Conservation (phyloP, 2,113 vertebrate genomes). For the Caloenas nicobarica region DNA sequence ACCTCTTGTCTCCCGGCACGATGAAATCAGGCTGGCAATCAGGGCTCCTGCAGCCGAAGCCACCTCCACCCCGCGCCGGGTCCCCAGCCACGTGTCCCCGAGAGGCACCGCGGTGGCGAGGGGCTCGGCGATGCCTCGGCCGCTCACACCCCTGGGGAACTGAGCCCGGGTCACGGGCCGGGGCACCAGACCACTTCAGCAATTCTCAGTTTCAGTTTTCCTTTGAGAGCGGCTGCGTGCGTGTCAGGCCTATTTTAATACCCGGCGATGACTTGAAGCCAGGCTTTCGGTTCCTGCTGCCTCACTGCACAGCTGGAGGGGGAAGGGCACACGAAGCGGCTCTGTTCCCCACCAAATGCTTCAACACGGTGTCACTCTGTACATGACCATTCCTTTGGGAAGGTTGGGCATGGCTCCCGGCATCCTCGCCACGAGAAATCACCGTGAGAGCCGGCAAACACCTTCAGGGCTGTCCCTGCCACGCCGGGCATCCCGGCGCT, state of each 20-base stretch:
- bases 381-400: fast-evolving
- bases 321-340: slow-evolving; percentile 24
- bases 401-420: fast-evolving
- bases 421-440: fast-evolving
- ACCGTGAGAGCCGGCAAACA: fast-evolving
- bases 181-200: slow-evolving; percentile 57
- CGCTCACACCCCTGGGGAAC: slow-evolving; percentile 44
- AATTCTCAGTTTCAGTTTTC: slow-evolving; percentile 76
- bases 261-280: slow-evolving; percentile 53
- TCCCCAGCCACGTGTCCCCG: not conserved
- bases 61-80: not conserved
- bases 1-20: not conserved
- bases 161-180: slow-evolving; percentile 37
- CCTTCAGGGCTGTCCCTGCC: fast-evolving
- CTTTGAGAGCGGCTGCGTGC: slow-evolving; percentile 68
- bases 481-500: not conserved
- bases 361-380: fast-evolving
- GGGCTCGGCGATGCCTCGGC: not conserved
- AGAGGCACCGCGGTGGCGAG: not conserved
- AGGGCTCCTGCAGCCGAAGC: not conserved
- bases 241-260: slow-evolving; percentile 61
- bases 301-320: not conserved
- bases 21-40: not conserved
- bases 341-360: not conserved
- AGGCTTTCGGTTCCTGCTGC: slow-evolving; percentile 75